A percentile compares a stretch with the other conserved stretches of the same genome.
phyloP scores from a whole-genome alignment of 2,113 vertebrate species.

The Synchiropus splendidus region DNA sequence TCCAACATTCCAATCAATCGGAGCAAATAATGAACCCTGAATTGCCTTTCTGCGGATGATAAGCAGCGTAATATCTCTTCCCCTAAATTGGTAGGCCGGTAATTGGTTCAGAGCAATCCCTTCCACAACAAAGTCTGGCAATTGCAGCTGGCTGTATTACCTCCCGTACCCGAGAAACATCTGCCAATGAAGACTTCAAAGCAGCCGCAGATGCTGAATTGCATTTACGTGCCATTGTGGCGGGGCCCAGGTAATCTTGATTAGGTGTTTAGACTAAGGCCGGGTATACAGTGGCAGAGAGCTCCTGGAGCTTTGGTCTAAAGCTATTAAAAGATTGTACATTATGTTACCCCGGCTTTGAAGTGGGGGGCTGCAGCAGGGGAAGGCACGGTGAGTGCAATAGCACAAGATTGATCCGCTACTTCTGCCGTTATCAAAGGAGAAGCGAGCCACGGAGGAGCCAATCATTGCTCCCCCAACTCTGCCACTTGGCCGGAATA shows the following conservation, averaged over 20 bases:
- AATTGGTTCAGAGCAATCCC: slow-evolving; percentile 90
- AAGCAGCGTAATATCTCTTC: slow-evolving; percentile 99
- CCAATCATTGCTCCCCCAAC: slow-evolving; percentile 71
- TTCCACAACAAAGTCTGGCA: slow-evolving; percentile 92
- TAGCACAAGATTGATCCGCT: slow-evolving; percentile 82
- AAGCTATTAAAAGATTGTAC: slow-evolving; percentile 99
- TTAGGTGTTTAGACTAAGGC: slow-evolving; percentile 98
- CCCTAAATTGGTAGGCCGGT: slow-evolving; percentile 89
- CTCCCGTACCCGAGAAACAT: slow-evolving; percentile 86
- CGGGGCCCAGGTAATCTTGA: slow-evolving; percentile 90
- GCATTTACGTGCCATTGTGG: slow-evolving; percentile 99
- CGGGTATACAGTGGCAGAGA: slow-evolving; percentile 85
- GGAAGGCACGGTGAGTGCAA: slow-evolving; percentile 86
- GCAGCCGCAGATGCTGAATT: slow-evolving; percentile 89
- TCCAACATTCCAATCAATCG: slow-evolving; percentile 97
- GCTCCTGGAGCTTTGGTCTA: slow-evolving; percentile 92
- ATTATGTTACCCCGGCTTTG: slow-evolving; percentile 99
- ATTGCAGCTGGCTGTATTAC: slow-evolving; percentile 92
- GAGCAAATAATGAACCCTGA: slow-evolving; percentile 93
- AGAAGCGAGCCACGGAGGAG: slow-evolving; percentile 62
- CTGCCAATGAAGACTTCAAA: slow-evolving; percentile 97
- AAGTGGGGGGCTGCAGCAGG: slow-evolving; percentile 89
- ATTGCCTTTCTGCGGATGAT: slow-evolving; percentile 94
- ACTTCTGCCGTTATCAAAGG: slow-evolving; percentile 83
- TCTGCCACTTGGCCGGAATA: slow-evolving; percentile 56